Evolutionary conservation across 2,113 vertebrate species (phyloP).

Genomic region (Perca flavescens): DNA sequence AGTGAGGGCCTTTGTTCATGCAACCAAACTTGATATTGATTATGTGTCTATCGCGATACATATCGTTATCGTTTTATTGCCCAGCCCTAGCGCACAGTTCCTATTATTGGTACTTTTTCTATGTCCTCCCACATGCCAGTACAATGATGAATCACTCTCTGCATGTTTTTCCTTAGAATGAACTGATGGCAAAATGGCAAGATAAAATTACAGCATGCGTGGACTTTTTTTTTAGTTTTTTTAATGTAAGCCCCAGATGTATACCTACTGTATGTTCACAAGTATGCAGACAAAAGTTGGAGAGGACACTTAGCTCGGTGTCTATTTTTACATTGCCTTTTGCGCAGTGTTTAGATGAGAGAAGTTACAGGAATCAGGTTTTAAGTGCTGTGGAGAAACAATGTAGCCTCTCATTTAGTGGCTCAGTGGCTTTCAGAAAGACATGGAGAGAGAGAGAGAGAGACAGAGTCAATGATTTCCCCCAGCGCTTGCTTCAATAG

Average conservation of each 20-base stretch:
- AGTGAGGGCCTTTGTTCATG: too few relatives aligned
- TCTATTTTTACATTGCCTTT: conserved; percentile 18
- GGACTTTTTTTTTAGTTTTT: not conserved
- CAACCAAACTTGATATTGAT: too few relatives aligned
- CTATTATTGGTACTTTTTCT: not conserved
- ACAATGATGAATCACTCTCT: not conserved
- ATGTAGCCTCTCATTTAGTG: conserved; percentile 66
- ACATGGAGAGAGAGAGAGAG: conserved; percentile 13
- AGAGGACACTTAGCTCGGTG: conserved; percentile 2
- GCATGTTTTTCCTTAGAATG: not conserved
- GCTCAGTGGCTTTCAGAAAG: too few relatives aligned
- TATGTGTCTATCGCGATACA: too few relatives aligned
- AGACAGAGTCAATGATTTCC: conserved; percentile 72
- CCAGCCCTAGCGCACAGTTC: not conserved
- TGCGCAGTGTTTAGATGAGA: conserved; percentile 25
- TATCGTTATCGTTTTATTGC: too few relatives aligned
- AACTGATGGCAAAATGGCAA: not conserved
- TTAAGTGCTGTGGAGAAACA: conserved; percentile 53
- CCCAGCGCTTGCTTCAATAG: conserved; percentile 70
- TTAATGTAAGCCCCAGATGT: not conserved
- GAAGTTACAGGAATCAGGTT: conserved; percentile 54
- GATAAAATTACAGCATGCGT: not conserved
- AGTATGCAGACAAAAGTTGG: not conserved
- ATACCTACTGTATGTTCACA: not conserved
- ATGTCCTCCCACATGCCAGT: not conserved